These are phyloP conservation scores for Leucoraja ocellata DNA, from an alignment of 2,797 vertebrate species.

Conservation along the genomic window DNA sequence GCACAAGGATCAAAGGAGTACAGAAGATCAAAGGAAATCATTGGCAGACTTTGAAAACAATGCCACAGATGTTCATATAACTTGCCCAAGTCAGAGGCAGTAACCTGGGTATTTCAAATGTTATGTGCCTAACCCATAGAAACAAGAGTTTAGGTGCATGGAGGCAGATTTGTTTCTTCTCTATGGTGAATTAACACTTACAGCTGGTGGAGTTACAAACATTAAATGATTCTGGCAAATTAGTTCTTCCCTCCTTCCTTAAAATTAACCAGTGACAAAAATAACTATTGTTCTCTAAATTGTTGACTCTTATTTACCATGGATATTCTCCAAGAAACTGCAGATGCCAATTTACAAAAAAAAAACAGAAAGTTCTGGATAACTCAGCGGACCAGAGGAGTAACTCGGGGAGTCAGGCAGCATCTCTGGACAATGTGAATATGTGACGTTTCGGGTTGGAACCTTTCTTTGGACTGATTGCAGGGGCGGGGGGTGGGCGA, in stretches of 20 bases:
- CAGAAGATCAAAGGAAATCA: conserved; percentile 1
- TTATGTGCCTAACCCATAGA: neutral
- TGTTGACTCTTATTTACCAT: neutral
- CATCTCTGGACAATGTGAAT: too few relatives aligned
- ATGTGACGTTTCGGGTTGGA: too few relatives aligned
- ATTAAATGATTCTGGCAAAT: neutral
- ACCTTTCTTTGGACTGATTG: too few relatives aligned
- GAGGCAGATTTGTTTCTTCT: too few relatives aligned
- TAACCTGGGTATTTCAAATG: neutral
- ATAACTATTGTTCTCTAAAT: neutral
- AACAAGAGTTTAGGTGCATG: too few relatives aligned
- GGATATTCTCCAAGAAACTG: neutral
- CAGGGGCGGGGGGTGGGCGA: too few relatives aligned
- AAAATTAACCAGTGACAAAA: neutral
- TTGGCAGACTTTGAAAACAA: conserved; percentile 4
- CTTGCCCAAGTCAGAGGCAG: neutral
- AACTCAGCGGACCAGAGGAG: too few relatives aligned
- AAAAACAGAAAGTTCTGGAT: too few relatives aligned
- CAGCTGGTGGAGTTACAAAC: neutral
- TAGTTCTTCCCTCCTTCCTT: neutral
- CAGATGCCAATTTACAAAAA: too few relatives aligned
- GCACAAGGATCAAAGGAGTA: neutral
- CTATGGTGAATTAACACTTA: neutral
- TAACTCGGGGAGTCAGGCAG: too few relatives aligned
- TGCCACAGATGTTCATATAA: neutral